phyloP scores from a whole-genome alignment of 2,888 invertebrate species.

The Stenoptilia bipunctidactyla region DNA sequence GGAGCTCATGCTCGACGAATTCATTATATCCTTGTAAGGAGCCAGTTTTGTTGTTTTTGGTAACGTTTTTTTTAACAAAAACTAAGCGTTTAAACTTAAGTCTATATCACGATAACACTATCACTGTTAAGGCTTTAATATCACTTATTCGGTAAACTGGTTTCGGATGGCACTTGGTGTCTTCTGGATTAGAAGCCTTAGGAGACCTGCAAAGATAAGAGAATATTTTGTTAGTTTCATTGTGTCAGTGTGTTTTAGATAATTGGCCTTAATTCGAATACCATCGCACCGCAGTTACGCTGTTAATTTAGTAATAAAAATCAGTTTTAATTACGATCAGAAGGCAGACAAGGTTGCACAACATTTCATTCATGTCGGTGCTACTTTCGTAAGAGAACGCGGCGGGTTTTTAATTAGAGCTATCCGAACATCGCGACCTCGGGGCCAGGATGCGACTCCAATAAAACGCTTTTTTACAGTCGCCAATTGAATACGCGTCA shows the following conservation, averaged over 20 bases:
- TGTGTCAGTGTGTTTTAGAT: constrained; percentile 1
- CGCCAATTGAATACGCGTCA: constrained; percentile 61
- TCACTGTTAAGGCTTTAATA: constrained; percentile 45
- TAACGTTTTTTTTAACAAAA: constrained; percentile 41
- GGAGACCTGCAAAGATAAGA: constrained; percentile 50
- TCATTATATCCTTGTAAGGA: constrained; percentile 69
- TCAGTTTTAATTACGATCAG: background rate
- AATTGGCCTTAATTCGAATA: background rate
- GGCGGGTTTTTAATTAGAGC: constrained; percentile 61
- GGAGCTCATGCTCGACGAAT: constrained; percentile 62
- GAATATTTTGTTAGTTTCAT: constrained; percentile 3
- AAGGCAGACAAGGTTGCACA: constrained; percentile 23
- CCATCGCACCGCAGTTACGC: too few relatives aligned
- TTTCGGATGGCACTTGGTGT: constrained; percentile 63
- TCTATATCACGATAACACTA: constrained; percentile 32
- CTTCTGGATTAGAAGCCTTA: constrained; percentile 51
- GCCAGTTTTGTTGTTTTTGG: constrained; percentile 67
- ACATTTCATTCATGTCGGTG: constrained; percentile 29
- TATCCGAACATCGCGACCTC: constrained; percentile 56
- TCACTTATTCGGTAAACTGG: constrained; percentile 67
- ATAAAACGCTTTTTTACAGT: constrained; percentile 66
- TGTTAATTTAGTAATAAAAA: background rate
- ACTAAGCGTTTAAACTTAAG: constrained; percentile 48
- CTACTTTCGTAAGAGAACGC: constrained; percentile 51
- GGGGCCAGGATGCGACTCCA: constrained; percentile 60